Conservation (phyloP, 2,113 vertebrate species). For the Eleginops maclovinus region DNA sequence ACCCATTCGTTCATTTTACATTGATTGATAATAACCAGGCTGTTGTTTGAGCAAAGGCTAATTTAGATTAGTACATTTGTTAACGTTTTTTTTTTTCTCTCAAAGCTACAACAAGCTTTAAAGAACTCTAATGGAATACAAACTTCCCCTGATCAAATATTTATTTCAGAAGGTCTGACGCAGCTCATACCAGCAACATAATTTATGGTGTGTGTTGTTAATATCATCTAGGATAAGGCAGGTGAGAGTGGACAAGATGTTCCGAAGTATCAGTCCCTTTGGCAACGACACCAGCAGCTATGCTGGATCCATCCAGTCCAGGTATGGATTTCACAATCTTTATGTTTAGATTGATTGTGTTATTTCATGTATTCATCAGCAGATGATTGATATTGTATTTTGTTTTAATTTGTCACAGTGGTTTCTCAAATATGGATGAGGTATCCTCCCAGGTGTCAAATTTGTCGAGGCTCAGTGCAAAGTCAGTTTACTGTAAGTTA, state of each 20-base stretch:
- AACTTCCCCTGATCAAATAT: not conserved
- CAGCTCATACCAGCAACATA: not conserved
- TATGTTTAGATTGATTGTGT: not conserved
- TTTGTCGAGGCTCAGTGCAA: constrained; percentile 85
- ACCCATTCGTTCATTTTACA: not conserved
- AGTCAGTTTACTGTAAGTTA: constrained; percentile 89
- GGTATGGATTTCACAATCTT: constrained; percentile 52
- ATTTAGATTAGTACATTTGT: not conserved
- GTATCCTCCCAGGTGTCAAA: constrained; percentile 50
- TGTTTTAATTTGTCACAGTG: constrained; percentile 46
- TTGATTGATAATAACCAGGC: not conserved
- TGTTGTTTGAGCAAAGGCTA: not conserved
- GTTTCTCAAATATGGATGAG: constrained; percentile 63
- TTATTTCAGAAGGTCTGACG: constrained; percentile 15
- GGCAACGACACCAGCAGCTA: constrained; percentile 65
- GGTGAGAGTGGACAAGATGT: constrained; percentile 66
- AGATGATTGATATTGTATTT: constrained; percentile 1
- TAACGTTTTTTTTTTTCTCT: no score
- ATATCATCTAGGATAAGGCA: constrained; percentile 14
- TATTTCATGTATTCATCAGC: not conserved
- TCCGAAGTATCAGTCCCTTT: constrained; percentile 55
- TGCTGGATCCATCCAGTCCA: constrained; percentile 69
- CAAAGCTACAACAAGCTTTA: not conserved
- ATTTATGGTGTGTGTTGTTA: not conserved
- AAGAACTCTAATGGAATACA: not conserved